Conservation (phyloP, 2,113 vertebrate genomes). For the Epinephelus moara region DNA sequence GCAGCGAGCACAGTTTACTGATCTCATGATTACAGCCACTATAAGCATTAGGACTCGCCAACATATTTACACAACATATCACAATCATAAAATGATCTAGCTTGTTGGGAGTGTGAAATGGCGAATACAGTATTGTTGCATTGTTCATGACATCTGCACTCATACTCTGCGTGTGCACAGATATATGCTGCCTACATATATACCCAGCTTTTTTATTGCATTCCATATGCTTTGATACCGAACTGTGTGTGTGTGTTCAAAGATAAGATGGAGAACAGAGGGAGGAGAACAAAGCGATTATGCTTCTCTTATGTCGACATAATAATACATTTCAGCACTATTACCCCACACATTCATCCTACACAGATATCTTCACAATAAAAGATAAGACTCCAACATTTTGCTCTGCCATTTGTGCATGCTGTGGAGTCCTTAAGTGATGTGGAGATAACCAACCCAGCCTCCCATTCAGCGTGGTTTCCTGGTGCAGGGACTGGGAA, state of each 20-base stretch:
- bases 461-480: conserved; percentile 35
- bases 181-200: not conserved
- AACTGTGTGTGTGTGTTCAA: not conserved
- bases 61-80: not conserved
- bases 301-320: not conserved
- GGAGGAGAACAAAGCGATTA: conserved; percentile 14
- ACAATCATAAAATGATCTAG: not conserved
- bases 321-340: conserved; percentile 3
- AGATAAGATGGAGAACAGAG: conserved; percentile 34
- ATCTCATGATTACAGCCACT: not conserved
- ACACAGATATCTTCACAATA: not conserved
- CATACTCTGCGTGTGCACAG: too few relatives aligned
- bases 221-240: conserved; percentile 2
- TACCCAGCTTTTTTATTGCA: not conserved
- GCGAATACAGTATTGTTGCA: not conserved
- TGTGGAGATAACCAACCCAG: conserved; percentile 32
- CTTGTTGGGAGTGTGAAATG: not conserved
- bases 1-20: conserved; percentile 8
- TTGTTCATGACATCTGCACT: not conserved
- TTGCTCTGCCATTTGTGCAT: conserved; percentile 5
- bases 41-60: not conserved
- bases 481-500: conserved; percentile 29
- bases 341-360: conserved; percentile 25
- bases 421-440: conserved; percentile 17
- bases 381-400: conserved; percentile 10